Percentiles rank a stretch among this genome's conserved stretches.
Conservation (phyloP, 2,888 invertebrate species). For the Petrolisthes cinctipes region DNA sequence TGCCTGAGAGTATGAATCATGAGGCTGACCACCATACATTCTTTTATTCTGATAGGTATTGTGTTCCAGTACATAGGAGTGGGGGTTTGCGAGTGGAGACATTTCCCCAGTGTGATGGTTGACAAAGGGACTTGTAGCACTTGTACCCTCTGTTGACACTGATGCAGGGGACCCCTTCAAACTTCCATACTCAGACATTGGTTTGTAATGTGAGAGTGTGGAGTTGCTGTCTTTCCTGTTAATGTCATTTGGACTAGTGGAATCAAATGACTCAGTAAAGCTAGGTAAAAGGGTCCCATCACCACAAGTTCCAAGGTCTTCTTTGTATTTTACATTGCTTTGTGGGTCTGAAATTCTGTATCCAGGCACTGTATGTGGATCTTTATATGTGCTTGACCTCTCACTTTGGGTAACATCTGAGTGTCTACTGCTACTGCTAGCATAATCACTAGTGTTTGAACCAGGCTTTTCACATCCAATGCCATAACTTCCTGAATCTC, state of each 20-base stretch:
- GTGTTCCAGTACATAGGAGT: conserved; percentile 19
- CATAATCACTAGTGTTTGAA: conserved; percentile 28
- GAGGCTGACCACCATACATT: not conserved
- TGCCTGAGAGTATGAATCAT: conserved; percentile 16
- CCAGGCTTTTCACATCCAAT: conserved; percentile 21
- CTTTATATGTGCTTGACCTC: conserved; percentile 28
- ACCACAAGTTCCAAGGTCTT: conserved; percentile 13
- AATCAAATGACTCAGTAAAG: conserved; percentile 54
- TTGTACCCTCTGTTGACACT: conserved; percentile 1
- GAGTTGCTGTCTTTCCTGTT: conserved; percentile 21
- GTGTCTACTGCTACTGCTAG: conserved; percentile 16
- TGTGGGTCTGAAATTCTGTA: conserved; percentile 22
- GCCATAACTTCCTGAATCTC: conserved; percentile 26
- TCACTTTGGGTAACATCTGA: conserved; percentile 12
- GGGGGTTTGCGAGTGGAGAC: conserved; percentile 3
- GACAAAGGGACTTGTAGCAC: conserved; percentile 20
- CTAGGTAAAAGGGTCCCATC: conserved; percentile 41
- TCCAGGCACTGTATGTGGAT: conserved; percentile 26
- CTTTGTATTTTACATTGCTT: conserved; percentile 29
- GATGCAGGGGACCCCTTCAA: conserved; percentile 12
- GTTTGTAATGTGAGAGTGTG: conserved; percentile 17
- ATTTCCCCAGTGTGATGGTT: conserved; percentile 17
- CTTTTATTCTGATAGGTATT: conserved; percentile 8
- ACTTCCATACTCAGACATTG: conserved; percentile 23
- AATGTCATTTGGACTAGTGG: conserved; percentile 30